A percentile compares a stretch with the other conserved stretches of the same genome.
Evolutionary conservation across 2,113 vertebrate genomes (phyloP).

Genomic region (Rhynchopsitta pachyrhyncha): DNA sequence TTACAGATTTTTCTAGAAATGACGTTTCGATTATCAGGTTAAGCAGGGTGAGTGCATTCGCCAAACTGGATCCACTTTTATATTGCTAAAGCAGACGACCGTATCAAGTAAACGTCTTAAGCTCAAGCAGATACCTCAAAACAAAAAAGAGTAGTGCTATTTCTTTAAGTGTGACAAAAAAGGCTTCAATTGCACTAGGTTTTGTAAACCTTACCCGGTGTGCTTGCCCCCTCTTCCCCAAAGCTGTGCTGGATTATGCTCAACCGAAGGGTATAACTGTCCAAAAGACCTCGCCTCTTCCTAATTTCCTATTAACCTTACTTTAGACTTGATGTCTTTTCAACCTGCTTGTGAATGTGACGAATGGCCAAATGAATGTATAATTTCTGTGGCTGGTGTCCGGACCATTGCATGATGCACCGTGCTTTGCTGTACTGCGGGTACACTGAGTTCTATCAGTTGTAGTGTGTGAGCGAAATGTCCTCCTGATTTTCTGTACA

Average conservation of each 20-base stretch:
- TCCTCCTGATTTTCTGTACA: constrained; percentile 78
- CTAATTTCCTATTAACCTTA: constrained; percentile 57
- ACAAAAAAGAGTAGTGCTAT: neutral
- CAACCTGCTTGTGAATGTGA: constrained; percentile 75
- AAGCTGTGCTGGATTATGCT: constrained; percentile 31
- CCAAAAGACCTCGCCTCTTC: neutral
- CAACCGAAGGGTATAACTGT: constrained; percentile 8
- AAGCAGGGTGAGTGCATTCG: constrained; percentile 71
- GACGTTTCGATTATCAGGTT: constrained; percentile 69
- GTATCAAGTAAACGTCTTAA: constrained; percentile 12
- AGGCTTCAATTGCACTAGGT: constrained; percentile 72
- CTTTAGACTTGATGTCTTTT: constrained; percentile 71
- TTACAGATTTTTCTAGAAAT: constrained; percentile 82
- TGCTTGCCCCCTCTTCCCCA: neutral
- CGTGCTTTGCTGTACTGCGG: constrained; percentile 79
- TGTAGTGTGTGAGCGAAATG: constrained; percentile 73
- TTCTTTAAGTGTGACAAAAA: constrained; percentile 57
- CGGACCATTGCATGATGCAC: constrained; percentile 84
- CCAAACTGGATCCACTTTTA: constrained; percentile 72
- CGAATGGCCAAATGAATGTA: constrained; percentile 83
- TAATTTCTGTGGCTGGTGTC: constrained; percentile 81
- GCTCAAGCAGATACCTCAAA: constrained; percentile 68
- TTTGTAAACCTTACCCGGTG: constrained; percentile 63
- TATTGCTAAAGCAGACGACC: constrained; percentile 42
- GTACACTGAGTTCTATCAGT: constrained; percentile 97